Evolutionary conservation across 2,113 vertebrate species (phyloP).

Genomic region (Cyanocitta stelleri): DNA sequence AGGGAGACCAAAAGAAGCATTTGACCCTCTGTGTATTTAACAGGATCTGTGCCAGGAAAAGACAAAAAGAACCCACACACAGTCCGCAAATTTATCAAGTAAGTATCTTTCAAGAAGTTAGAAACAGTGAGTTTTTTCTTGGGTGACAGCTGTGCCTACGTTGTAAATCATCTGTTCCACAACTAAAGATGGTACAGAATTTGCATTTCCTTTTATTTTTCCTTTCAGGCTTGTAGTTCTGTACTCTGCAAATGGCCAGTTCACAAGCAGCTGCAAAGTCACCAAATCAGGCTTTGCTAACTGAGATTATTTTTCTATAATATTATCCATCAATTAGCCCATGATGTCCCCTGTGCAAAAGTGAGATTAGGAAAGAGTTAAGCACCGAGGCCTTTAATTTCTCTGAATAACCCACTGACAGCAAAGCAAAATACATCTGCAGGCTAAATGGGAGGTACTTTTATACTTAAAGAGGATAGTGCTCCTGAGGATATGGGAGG

Average conservation of each 20-base stretch:
- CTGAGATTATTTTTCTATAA: background rate
- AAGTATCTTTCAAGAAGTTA: background rate
- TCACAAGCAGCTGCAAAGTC: background rate
- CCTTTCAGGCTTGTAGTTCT: background rate
- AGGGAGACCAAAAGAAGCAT: conserved; percentile 2
- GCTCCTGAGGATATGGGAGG: background rate
- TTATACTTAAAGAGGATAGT: background rate
- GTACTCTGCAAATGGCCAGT: background rate
- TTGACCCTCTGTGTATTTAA: conserved; percentile 24
- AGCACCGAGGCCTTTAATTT: background rate
- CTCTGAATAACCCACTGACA: background rate
- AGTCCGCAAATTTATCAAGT: background rate
- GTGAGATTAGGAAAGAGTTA: background rate
- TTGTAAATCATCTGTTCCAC: background rate
- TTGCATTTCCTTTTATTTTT: background rate
- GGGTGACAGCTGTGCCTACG: background rate
- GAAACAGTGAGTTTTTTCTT: background rate
- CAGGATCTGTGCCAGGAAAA: conserved; percentile 3
- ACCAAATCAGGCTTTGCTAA: background rate
- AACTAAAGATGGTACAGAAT: background rate
- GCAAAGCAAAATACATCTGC: background rate
- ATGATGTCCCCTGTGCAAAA: background rate
- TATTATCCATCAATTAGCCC: background rate
- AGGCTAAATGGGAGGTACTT: background rate
- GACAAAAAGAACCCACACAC: conserved; percentile 23